phyloP scores from a whole-genome alignment of 2,888 invertebrate species.

The Drosophila anomelani region DNA sequence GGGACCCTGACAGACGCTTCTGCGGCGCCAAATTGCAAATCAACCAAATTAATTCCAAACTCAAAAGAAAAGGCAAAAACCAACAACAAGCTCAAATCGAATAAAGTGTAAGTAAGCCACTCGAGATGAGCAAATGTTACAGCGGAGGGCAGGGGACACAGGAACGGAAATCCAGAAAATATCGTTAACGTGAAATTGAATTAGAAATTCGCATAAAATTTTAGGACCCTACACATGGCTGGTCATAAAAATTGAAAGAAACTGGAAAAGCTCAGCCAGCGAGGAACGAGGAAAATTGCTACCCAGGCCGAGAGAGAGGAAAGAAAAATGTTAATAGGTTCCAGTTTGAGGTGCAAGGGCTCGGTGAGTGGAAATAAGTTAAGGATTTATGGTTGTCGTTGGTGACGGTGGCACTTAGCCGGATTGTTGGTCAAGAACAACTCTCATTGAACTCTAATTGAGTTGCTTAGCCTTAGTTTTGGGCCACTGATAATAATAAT shows the following conservation, averaged over 20 bases:
- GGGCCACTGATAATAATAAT: conserved; percentile 22
- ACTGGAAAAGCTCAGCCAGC: neutral
- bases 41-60: conserved; percentile 64
- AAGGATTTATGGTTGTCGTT: conserved; percentile 21
- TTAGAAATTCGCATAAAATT: conserved; percentile 69
- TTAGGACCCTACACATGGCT: conserved; percentile 50
- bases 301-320: neutral
- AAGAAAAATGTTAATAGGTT: conserved; percentile 26
- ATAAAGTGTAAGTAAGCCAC: conserved; percentile 14
- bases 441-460: conserved; percentile 46
- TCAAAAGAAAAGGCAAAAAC: conserved; percentile 15
- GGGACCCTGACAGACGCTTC: neutral
- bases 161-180: conserved; percentile 51
- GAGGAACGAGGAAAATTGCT: neutral
- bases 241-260: conserved; percentile 36
- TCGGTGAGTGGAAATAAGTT: conserved; percentile 21
- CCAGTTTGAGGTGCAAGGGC: conserved; percentile 14
- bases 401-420: neutral
- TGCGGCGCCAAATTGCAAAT: conserved; percentile 59
- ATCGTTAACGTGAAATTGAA: conserved; percentile 68
- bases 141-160: conserved; percentile 6
- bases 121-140: conserved; percentile 29
- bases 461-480: conserved; percentile 29
- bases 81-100: conserved; percentile 17
- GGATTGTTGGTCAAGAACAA: conserved; percentile 28